These are phyloP conservation scores for Cistogaster globosa DNA, from an alignment of 2,888 invertebrate species.

Conservation along the genomic window DNA sequence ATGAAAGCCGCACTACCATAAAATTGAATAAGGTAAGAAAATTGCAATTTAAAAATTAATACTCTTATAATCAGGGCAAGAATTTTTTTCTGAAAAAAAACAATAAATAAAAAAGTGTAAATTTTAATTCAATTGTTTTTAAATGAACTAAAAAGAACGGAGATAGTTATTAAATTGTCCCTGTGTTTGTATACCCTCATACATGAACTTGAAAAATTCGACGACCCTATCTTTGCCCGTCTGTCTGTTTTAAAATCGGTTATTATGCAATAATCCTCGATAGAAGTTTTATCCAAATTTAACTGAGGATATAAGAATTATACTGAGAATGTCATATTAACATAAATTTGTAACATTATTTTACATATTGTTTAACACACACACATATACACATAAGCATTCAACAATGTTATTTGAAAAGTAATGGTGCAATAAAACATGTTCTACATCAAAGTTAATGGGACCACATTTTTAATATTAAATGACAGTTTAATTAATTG, in stretches of 20 bases:
- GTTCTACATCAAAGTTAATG: slow-evolving; percentile 60
- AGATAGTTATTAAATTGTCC: too few species aligned
- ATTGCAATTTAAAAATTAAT: too few species aligned
- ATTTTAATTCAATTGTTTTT: too few species aligned
- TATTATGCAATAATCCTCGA: neutral
- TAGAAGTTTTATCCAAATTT: neutral
- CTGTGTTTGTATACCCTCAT: too few species aligned
- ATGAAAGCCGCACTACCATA: neutral
- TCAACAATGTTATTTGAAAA: neutral
- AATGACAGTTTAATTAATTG: slow-evolving; percentile 70
- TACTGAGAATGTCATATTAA: slow-evolving; percentile 26
- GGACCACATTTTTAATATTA: slow-evolving; percentile 66
- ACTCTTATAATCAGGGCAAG: too few species aligned
- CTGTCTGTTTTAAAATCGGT: too few species aligned
- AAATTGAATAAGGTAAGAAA: slow-evolving; percentile 6
- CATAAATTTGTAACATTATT: neutral
- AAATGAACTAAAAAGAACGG: too few species aligned
- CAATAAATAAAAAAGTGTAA: too few species aligned
- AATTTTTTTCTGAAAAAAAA: too few species aligned
- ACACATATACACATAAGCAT: neutral
- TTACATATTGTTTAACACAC: neutral
- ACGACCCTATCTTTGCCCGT: too few species aligned
- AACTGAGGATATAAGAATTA: neutral
- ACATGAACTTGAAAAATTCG: too few species aligned
- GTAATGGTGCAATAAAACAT: slow-evolving; percentile 43